Conservation (phyloP, 2,113 vertebrate species). For the Mastomys natalensis region DNA sequence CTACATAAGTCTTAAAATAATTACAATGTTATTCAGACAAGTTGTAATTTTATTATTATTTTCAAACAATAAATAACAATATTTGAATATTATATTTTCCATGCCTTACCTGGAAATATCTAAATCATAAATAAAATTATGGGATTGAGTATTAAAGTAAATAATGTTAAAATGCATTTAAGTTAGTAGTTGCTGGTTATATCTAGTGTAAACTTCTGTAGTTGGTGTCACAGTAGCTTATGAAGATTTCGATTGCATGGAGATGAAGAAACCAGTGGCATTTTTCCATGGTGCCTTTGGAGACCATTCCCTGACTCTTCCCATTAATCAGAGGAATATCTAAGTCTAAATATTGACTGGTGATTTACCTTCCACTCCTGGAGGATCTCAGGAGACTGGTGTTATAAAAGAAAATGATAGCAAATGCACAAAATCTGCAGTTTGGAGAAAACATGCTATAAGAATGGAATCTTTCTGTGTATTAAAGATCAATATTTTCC, state of each 20-base stretch:
- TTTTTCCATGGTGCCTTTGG: constrained; percentile 62
- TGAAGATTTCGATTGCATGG: constrained; percentile 66
- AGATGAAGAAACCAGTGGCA: constrained; percentile 41
- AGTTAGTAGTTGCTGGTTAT: background rate
- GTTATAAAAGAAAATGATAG: constrained; percentile 57
- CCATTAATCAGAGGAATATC: constrained; percentile 80
- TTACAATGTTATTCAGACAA: constrained; percentile 47
- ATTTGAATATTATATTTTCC: constrained; percentile 31
- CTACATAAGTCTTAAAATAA: constrained; percentile 19
- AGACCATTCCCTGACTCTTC: constrained; percentile 44
- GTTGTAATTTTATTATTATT: constrained; percentile 49
- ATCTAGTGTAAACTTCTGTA: constrained; percentile 27
- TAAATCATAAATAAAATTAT: constrained; percentile 52
- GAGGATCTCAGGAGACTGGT: constrained; percentile 67
- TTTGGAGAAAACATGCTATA: constrained; percentile 67
- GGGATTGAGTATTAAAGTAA: constrained; percentile 60
- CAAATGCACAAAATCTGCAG: constrained; percentile 65
- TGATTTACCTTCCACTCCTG: constrained; percentile 66
- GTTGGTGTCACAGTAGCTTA: constrained; percentile 64
- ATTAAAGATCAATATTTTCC: constrained; percentile 61
- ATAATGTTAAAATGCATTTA: constrained; percentile 53
- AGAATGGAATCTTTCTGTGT: constrained; percentile 35
- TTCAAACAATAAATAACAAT: background rate
- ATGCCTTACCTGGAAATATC: background rate
- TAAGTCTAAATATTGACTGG: constrained; percentile 82